Base-by-base conservation (phyloP, 2,113 vertebrate genomes). In the Heterotilapia buettikoferi region DNA sequence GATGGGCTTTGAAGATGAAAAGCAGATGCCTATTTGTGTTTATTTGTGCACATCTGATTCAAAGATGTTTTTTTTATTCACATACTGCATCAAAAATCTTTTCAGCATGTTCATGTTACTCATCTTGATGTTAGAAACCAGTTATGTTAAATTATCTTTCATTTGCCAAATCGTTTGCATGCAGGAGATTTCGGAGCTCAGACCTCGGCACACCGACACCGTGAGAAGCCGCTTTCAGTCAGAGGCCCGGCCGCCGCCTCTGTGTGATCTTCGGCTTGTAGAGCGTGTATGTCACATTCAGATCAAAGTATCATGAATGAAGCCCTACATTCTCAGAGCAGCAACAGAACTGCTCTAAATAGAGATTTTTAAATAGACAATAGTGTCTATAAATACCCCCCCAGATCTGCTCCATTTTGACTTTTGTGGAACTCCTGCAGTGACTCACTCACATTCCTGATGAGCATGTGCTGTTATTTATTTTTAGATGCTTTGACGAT, bases 401-500 rank as follows among this genome's bases (percentile, higher is more conserved):
- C 47, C 19, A 68, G 84, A 82, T 93, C 84, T 91, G 93, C 89
- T 94, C 94, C 87, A 92, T 88, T 93, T 94, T 89, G 88, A 94
- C 87, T 90, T 90, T 89, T 89, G 90, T 91, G 94, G 89, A 93
- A 92, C 87, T 93, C 90, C 54, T 21, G 57, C 89, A 26, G 59
- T 80, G 83, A 92, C 87, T 89, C 88, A 73, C 83, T 59, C 71
- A 61, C 87, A 26, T 53, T 93, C 86, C 94, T 95, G 88, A 89
- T 90, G 87, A 92, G 90, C 84, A 71, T 88, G 89, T 50, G 84
- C 89, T 83, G 59, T 66, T 84, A 54, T 87, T 93, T 96, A 96
- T 96, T 94, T 95, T 94, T 93, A 95, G 92, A 86, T 14, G 83
- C 86, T 93, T 90, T 89, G 83, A 94, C 76, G 90, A 90, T 91